Base-by-base conservation (phyloP, 2,888 invertebrate species). In the Congeria kusceri region DNA sequence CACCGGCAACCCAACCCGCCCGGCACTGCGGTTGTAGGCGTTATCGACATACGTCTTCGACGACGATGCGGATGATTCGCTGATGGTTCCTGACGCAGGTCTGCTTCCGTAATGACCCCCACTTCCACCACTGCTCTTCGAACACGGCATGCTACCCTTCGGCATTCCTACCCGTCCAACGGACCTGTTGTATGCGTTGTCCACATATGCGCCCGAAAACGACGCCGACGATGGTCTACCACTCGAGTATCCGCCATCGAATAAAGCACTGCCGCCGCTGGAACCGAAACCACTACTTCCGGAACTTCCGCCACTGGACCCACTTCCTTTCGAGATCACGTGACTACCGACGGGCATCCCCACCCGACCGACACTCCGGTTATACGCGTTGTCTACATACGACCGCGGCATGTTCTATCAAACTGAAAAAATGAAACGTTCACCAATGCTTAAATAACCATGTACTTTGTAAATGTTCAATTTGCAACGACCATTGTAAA, bases 111-210 rank as follows among this genome's bases (percentile, higher is more conserved):
- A 53, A 20, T 20, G 23, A 27, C 47, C 29, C 28, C 63, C 46
- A 20, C n/a, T n/a, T n/a, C n/a, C n/a, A n/a, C n/a, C n/a, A n/a
- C n/a, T n/a, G n/a, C n/a, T n/a, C 20, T 58, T 15, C 9, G 80
- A 77, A 7, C 71, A 67, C n/a, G 63, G 53, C 61, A 77, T 68
- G 28, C 70, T 70, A 4, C 74, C 77, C n/a, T 63, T 56, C 0
- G 73, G 62, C 81, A 77, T 71, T 0, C 80, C 84, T 15, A 79
- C 84, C 46, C 81, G 62, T 3, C 74, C 77, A 18, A 71, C 15
- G 18, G 66, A 58, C 18, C 74, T 27, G 67, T 81, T 81, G 13
- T 53, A 61, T 5, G 74, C 32, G 27, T 81, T 81, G 57, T 81
- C 68, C 1, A 77, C 77, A 28, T 81, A 81, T 7, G 27, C n/a